These are phyloP conservation scores for Listrodromus nycthemerus DNA, from an alignment of 2,888 invertebrate species.

Conservation along the genomic window DNA sequence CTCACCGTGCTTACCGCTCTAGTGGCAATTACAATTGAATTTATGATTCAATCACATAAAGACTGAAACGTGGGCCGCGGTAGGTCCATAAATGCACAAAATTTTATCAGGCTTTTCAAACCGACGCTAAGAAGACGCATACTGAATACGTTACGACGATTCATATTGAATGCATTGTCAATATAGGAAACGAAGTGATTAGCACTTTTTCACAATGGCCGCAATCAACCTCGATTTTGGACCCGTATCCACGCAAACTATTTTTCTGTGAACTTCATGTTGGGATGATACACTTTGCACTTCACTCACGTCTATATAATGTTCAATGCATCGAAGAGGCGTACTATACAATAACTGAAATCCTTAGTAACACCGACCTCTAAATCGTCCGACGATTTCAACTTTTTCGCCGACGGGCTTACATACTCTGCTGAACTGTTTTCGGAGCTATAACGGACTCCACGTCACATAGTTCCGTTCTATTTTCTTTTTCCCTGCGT, in stretches of 20 bases:
- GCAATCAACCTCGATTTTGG: not conserved
- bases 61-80: too few relatives aligned
- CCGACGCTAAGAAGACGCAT: too few relatives aligned
- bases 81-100: too few relatives aligned
- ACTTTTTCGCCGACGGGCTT: constrained; percentile 59
- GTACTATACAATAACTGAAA: constrained; percentile 54
- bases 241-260: constrained; percentile 60
- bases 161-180: too few relatives aligned
- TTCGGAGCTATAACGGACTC: constrained; percentile 57
- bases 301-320: constrained; percentile 58
- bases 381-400: constrained; percentile 60
- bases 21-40: too few relatives aligned
- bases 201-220: not conserved
- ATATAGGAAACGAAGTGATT: not conserved
- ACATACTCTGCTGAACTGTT: constrained; percentile 59
- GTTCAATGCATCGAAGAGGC: constrained; percentile 36
- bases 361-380: constrained; percentile 60
- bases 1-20: too few relatives aligned
- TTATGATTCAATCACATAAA: too few relatives aligned
- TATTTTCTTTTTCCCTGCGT: constrained; percentile 49
- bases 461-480: constrained; percentile 52
- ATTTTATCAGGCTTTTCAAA: too few relatives aligned
- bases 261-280: constrained; percentile 56
- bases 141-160: too few relatives aligned
- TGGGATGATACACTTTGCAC: constrained; percentile 59